Conservation (phyloP, 1,140 invertebrate genomes). For the Pseudomyrmex concolor region DNA sequence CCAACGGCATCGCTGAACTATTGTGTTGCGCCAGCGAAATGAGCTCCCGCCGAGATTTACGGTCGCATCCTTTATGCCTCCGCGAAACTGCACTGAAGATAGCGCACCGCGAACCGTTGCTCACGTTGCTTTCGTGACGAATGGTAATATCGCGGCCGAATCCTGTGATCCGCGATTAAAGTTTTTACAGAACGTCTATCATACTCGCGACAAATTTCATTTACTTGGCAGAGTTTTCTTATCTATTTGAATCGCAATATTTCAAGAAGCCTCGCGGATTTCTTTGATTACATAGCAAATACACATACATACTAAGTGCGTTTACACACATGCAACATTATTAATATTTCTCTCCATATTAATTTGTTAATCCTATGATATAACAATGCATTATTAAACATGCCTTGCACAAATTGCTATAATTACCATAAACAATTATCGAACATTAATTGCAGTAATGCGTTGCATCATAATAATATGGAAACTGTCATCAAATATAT, state of each 20-base stretch:
- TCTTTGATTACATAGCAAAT: background rate
- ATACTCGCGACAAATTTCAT: slow-evolving; percentile 42
- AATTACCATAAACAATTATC: slow-evolving; percentile 35
- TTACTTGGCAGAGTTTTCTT: slow-evolving; percentile 23
- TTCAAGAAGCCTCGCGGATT: slow-evolving; percentile 1
- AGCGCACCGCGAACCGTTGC: background rate
- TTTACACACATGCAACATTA: background rate
- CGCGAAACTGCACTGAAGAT: slow-evolving; percentile 61
- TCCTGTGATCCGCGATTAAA: slow-evolving; percentile 69
- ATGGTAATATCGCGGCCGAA: slow-evolving; percentile 62
- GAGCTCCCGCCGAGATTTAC: slow-evolving; percentile 77
- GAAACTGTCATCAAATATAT: slow-evolving; percentile 24
- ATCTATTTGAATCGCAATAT: slow-evolving; percentile 28
- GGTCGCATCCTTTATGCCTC: slow-evolving; percentile 70
- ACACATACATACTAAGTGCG: background rate
- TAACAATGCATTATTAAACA: slow-evolving; percentile 31
- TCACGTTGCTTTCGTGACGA: slow-evolving; percentile 64
- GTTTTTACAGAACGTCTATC: slow-evolving; percentile 46
- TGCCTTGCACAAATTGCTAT: slow-evolving; percentile 26
- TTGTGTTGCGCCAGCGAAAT: slow-evolving; percentile 77
- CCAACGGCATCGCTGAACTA: slow-evolving; percentile 70
- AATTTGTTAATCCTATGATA: slow-evolving; percentile 45
- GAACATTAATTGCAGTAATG: slow-evolving; percentile 7
- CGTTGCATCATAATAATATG: slow-evolving; percentile 6
- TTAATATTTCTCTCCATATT: background rate